These are phyloP conservation scores for Actinia equina DNA, from an alignment of 64 coral and sea anemone genomes.

Conservation along the genomic window DNA sequence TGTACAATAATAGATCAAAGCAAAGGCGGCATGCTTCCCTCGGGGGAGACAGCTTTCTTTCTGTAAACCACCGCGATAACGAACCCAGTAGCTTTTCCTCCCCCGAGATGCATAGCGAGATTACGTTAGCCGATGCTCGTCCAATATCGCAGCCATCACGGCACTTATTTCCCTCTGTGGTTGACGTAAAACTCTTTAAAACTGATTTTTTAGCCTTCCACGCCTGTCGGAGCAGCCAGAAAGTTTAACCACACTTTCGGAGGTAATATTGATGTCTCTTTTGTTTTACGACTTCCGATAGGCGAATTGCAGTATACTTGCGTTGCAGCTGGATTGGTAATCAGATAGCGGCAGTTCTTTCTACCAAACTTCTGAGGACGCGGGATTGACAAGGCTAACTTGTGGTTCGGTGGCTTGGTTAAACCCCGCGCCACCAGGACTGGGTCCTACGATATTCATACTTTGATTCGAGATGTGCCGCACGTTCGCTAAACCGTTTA, in stretches of 20 bases:
- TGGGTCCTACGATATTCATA: conserved; percentile 17
- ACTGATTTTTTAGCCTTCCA: background rate
- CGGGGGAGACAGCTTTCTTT: conserved; percentile 1
- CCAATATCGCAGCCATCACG: background rate
- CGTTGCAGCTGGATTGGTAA: background rate
- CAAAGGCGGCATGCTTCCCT: conserved; percentile 1
- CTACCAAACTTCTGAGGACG: conserved; percentile 12
- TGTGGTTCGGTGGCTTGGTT: conserved; percentile 10
- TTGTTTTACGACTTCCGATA: background rate
- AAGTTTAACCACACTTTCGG: conserved; percentile 19
- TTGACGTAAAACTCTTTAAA: background rate
- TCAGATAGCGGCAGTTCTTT: conserved; percentile 4
- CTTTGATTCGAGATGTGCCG: conserved; percentile 8
- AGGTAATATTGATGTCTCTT: background rate
- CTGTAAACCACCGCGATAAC: background rate
- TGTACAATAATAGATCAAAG: conserved; percentile 13
- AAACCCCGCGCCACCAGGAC: conserved; percentile 16
- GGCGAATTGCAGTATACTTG: background rate
- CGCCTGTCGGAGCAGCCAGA: background rate
- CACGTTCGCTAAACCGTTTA: background rate
- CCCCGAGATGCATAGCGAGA: background rate
- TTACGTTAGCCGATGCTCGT: background rate
- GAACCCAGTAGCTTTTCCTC: conserved; percentile 3
- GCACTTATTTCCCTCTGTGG: background rate
- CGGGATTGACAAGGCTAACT: background rate